Base-by-base conservation (phyloP, 2,113 vertebrate species). In the Elaphurus davidianus region DNA sequence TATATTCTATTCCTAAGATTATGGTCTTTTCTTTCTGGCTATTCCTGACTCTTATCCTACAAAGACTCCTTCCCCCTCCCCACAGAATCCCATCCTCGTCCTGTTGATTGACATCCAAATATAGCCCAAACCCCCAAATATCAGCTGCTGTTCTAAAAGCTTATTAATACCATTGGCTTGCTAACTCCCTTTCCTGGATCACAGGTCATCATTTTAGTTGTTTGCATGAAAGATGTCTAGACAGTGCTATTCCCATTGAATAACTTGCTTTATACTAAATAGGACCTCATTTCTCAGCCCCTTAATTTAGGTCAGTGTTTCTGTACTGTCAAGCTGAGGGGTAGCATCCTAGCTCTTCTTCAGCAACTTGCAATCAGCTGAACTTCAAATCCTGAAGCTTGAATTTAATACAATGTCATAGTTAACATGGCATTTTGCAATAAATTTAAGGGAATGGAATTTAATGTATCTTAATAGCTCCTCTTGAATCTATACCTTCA, bases 371-470 rank as follows among this genome's bases (percentile, higher is more conserved):
- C 15, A 83, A 16, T 79, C 83, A 93, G 8, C 19, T 93, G 45
- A 96, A 64, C 55, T 45, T 97, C 60, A 96, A 95, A 79, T 83
- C 25, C 5, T 47, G 27, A 87, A 90, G 14, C n/a, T 84, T 92
- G 40, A 83, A 79, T 64, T 96, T 67, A 52, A 76, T 76, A 52
- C 54, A 91, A 33, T 82, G 64, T 90, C 30, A 82, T 43, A 62
- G 16, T 25, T 74, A 97, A 95, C 93, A 84, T 3, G 3, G 47
- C 85, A 91, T 92, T 95, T 94, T 95, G 55, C 52, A 97, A 96
- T 97, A 95, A 97, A 87, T 93, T 97, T 90, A 90, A 95, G 89
- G 71, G 97, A 97, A 97, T 97, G 57, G 84, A 96, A 92, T 83
- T 95, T 89, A 97, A 87, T 91, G 27, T 96, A 87, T 95, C 94